phyloP scores from a whole-genome alignment of 2,888 invertebrate genomes.

The Eudemis profundana region DNA sequence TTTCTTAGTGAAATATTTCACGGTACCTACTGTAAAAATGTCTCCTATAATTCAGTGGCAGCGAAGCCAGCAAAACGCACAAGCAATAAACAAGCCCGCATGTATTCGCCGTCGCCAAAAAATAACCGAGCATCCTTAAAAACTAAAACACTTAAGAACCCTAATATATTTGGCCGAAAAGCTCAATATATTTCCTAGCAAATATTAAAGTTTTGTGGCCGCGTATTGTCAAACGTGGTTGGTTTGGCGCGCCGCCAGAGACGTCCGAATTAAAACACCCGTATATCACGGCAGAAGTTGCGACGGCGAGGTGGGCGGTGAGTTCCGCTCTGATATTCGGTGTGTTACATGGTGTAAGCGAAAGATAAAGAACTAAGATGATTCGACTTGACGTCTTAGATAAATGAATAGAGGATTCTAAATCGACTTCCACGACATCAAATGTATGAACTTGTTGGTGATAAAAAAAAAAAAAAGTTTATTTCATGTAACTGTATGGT shows the following conservation, averaged over 20 bases:
- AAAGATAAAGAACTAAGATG: neutral
- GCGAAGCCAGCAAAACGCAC: neutral
- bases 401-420: no score
- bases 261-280: constrained; percentile 65
- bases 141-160: constrained; percentile 35
- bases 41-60: neutral
- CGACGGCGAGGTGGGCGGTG: constrained; percentile 55
- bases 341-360: neutral
- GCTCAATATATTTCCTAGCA: constrained; percentile 63
- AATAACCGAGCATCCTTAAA: constrained; percentile 15
- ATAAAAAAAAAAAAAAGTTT: no score
- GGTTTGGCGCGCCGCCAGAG: constrained; percentile 60
- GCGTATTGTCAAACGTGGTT: constrained; percentile 53
- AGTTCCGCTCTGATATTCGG: constrained; percentile 8
- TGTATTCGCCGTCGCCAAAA: neutral
- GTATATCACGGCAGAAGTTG: constrained; percentile 67
- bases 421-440: no score
- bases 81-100: neutral
- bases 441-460: no score
- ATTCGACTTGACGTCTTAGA: no score
- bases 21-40: neutral
- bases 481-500: no score
- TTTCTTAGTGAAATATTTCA: no score
- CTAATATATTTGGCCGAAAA: constrained; percentile 54
- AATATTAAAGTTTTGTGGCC: constrained; percentile 66